These are phyloP conservation scores for Pachypeltis micranthus DNA, from an alignment of 1,140 invertebrate species.

Conservation along the genomic window DNA sequence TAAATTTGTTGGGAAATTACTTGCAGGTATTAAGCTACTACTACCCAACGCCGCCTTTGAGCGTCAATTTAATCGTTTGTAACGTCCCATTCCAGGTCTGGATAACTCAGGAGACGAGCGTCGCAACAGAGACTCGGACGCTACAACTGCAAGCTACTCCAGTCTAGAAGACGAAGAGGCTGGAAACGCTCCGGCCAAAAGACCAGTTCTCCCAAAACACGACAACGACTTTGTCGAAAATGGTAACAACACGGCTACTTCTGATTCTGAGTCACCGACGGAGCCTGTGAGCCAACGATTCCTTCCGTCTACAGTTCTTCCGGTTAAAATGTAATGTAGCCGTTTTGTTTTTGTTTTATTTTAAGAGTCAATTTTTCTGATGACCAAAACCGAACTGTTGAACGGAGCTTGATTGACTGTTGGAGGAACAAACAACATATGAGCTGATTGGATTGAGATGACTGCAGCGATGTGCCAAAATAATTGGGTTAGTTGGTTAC, in stretches of 20 bases:
- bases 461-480: no score
- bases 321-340: constrained; percentile 7
- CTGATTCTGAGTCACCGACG: constrained; percentile 47
- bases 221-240: constrained; percentile 25
- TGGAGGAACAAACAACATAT: no score
- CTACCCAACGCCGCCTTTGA: no score
- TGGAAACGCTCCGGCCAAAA: constrained; percentile 10
- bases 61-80: no score
- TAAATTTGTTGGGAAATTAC: no score
- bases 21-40: no score
- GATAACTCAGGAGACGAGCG: neutral
- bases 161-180: constrained; percentile 39
- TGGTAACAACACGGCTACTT: constrained; percentile 29
- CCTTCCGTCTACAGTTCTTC: neutral
- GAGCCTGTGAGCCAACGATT: constrained; percentile 41
- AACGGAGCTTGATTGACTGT: neutral
- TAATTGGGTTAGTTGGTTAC: no score
- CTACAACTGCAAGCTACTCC: constrained; percentile 39
- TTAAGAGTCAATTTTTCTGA: neutral
- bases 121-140: constrained; percentile 31
- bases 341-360: no score
- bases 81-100: neutral
- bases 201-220: constrained; percentile 21
- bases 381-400: neutral
- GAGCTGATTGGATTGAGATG: no score